Base-by-base conservation (phyloP, 2,888 invertebrate species). In the Prostheceraeus crozeri region DNA sequence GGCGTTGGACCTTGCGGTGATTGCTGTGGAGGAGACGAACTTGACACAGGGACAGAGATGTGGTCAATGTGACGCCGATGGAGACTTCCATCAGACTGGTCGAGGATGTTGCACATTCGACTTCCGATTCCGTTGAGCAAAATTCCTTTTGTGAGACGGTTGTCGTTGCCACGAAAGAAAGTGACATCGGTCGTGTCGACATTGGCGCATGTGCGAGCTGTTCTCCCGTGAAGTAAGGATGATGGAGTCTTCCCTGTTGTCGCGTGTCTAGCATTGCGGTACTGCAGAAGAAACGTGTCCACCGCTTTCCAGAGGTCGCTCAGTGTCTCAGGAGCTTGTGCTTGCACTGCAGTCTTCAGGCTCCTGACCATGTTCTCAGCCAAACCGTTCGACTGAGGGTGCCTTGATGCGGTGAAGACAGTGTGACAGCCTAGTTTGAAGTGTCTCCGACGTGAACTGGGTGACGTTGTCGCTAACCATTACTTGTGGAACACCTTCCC, bases 371-470 rank as follows among this genome's bases (percentile, higher is more conserved):
- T 16, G 21, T 40, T 40, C 21, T 40, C 40, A 6, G 40, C 40
- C 21, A 19, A 23, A 14, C 40, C 40, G 21, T 40, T 40, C 14
- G 14, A 40, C 21, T 40, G 14, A 19, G 40, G 40, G 21, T 40
- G 40, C 21, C 40, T 40, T 40, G 40, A 23, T 16, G 19, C 21
- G 40, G 40, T 16, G 21, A 40, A 40, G 6, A 40, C 14, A 40
- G 14, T 14, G 21, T 40, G 14, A 40, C 8, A 40, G 40, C 40
- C 40, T 16, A 16, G n/a, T 19, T 16, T 6, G n/a, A 19, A 40
- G 19, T 40, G n/a, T 19, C 40, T 40, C 40, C n/a, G 14, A 14
- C 8, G 40, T 40, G 14, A 40, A 40, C n/a, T 40, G 40, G n/a
- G 40, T 40, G 40, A 14, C 8, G 6, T 40, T 40, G 19, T 40